A percentile compares a stretch with the other conserved stretches of the same genome.
phyloP scores from a whole-genome alignment of 2,888 invertebrate genomes.

The Oegoconia quadripuncta region DNA sequence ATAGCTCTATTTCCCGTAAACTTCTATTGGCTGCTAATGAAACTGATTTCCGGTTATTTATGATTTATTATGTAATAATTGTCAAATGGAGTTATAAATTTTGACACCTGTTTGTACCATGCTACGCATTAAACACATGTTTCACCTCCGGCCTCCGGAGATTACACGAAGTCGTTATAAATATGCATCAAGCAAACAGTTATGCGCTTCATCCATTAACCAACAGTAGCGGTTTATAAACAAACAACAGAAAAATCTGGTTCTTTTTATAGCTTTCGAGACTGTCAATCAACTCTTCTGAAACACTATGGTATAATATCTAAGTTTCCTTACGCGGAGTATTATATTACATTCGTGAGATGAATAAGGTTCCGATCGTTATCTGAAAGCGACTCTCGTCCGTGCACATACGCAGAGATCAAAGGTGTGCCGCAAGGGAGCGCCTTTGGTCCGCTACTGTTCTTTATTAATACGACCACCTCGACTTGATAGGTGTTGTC shows the following conservation, averaged over 20 bases:
- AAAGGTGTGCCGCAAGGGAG: constrained; percentile 47
- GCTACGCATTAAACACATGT: constrained; percentile 40
- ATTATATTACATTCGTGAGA: constrained; percentile 25
- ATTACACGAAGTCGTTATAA: constrained; percentile 42
- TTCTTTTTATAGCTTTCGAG: constrained; percentile 29
- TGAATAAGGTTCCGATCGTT: constrained; percentile 33
- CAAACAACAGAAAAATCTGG: constrained; percentile 37
- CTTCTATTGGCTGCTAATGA: constrained; percentile 32
- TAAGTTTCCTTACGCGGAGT: constrained; percentile 22
- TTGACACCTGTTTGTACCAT: constrained; percentile 37
- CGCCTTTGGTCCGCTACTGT: constrained; percentile 33
- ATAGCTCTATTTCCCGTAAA: constrained; percentile 20
- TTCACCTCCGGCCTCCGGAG: constrained; percentile 43
- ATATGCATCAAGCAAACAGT: constrained; percentile 46
- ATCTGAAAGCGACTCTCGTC: constrained; percentile 48
- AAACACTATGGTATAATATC: constrained; percentile 29
- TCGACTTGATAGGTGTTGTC: constrained; percentile 22
- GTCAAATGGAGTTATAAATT: constrained; percentile 37
- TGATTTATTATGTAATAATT: constrained; percentile 40
- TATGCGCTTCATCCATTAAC: constrained; percentile 53
- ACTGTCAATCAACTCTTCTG: constrained; percentile 19
- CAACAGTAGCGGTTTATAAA: constrained; percentile 52
- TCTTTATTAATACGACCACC: constrained; percentile 30
- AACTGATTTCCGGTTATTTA: constrained; percentile 26
- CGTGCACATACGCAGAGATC: constrained; percentile 29